Percentiles rank a stretch among this genome's conserved stretches.
These are phyloP conservation scores for Palythoa heliodiscus DNA, from an alignment of 92 coral and sea anemone species.

Conservation along the genomic window DNA sequence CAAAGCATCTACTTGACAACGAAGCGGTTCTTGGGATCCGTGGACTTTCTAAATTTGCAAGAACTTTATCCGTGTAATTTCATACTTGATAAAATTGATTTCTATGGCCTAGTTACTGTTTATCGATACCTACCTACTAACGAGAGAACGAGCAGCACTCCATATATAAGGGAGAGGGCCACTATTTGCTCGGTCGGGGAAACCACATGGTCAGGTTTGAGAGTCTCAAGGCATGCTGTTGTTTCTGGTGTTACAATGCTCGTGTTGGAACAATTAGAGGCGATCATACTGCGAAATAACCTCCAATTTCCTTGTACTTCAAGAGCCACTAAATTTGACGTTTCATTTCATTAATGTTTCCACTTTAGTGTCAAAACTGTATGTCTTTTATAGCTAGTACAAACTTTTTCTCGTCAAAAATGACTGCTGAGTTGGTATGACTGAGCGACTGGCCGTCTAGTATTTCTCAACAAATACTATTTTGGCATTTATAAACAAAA, in stretches of 20 bases:
- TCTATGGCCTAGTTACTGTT: background rate
- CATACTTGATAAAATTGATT: too few relatives aligned
- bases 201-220: background rate
- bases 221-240: background rate
- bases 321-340: background rate
- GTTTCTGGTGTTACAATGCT: background rate
- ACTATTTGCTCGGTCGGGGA: constrained; percentile 53
- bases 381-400: background rate
- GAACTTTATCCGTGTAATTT: too few relatives aligned
- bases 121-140: constrained; percentile 63
- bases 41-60: too few relatives aligned
- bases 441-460: background rate
- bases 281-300: background rate
- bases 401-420: background rate
- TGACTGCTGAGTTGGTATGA: background rate
- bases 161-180: constrained; percentile 68
- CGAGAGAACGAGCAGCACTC: constrained; percentile 67
- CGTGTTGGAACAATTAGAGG: background rate
- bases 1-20: too few relatives aligned
- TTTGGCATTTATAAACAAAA: constrained; percentile 15
- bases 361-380: background rate
- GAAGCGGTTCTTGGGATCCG: too few relatives aligned
- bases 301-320: background rate
- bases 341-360: background rate
- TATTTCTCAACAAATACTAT: background rate